Base-by-base conservation (phyloP, 92 coral and sea anemone genomes). In the Epizoanthus stellaris region DNA sequence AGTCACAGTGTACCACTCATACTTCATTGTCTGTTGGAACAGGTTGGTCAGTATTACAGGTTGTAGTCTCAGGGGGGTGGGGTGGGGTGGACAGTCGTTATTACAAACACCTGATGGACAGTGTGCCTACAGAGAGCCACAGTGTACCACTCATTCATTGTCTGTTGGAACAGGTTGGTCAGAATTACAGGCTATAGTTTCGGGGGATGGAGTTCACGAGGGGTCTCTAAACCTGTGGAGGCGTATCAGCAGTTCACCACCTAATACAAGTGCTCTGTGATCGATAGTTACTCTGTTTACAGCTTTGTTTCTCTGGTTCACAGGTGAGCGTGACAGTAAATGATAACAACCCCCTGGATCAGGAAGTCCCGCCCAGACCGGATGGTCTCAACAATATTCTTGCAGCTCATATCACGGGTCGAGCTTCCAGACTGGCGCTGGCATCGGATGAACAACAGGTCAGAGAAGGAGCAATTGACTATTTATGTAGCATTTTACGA, bases 61-160 rank as follows among this genome's bases (percentile, higher is more conserved):
- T 10, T 66, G 39, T 36, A 66, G 3, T 65, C 39, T 65, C 25
- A 64, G 70, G 36, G 69, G 69, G 23, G 69, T 2, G 34, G 15
- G 30, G 30, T 8, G 94, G 91, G 63, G 90, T 84, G 11, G 99
- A 96, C 86, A 94, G 30, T 57, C 96, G 97, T 13, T 96, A 92
- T 77, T 96, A 92, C 90, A 91, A 89, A 17, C 98, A 96, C 82
- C 88, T 95, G 75, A 86, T 92, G 84, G 68, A 89, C 89, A 91
- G 91, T 56, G 86, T 95, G 16, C 98, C 98, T 14, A 88, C 95
- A 12, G 96, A 92, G 62, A 94, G 98, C 67, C 93, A 94, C 52
- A 96, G 98, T 87, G 96, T 94, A 4, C 93, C 98, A 3, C 93
- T 94, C 1, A 90, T 96, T 2, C 95, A 96, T 85, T 96, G 98